Conservation (phyloP, 2,797 vertebrate genomes). For the Dendrocincla tyrannina region DNA sequence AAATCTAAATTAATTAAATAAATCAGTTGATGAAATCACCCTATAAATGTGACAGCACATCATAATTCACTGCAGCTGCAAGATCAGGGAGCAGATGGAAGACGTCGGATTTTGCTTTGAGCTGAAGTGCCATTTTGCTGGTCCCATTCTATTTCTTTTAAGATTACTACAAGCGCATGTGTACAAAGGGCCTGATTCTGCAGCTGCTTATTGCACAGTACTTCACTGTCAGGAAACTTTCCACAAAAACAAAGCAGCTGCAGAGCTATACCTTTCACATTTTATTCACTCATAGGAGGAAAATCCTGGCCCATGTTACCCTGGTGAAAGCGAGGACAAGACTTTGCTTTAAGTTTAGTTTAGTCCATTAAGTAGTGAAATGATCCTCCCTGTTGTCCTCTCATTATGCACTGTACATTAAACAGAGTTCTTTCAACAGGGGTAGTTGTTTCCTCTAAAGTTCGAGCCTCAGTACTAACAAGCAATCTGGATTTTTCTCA, state of each 20-base stretch:
- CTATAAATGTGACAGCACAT: conserved; percentile 68
- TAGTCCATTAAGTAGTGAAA: background rate
- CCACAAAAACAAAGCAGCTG: conserved; percentile 17
- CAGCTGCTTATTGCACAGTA: conserved; percentile 44
- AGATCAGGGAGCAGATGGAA: conserved; percentile 64
- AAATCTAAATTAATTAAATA: conserved; percentile 73
- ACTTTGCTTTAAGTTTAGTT: conserved; percentile 14
- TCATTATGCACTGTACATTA: background rate
- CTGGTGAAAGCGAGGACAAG: background rate
- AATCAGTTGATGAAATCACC: conserved; percentile 73
- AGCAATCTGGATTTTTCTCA: background rate
- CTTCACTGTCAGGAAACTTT: conserved; percentile 7
- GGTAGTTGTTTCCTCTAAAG: conserved; percentile 24
- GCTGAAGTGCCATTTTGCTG: conserved; percentile 32
- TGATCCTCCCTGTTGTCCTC: conserved; percentile 4
- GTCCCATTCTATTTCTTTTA: conserved; percentile 37
- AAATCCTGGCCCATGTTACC: background rate
- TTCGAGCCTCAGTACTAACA: background rate
- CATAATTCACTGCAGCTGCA: conserved; percentile 66
- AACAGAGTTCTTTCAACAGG: conserved; percentile 18
- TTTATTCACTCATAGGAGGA: background rate
- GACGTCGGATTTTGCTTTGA: conserved; percentile 25
- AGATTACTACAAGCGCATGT: background rate
- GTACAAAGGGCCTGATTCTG: conserved; percentile 28
- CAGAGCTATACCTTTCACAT: conserved; percentile 25